Conservation (phyloP, 2,888 invertebrate genomes). For the Rutpela maculata region DNA sequence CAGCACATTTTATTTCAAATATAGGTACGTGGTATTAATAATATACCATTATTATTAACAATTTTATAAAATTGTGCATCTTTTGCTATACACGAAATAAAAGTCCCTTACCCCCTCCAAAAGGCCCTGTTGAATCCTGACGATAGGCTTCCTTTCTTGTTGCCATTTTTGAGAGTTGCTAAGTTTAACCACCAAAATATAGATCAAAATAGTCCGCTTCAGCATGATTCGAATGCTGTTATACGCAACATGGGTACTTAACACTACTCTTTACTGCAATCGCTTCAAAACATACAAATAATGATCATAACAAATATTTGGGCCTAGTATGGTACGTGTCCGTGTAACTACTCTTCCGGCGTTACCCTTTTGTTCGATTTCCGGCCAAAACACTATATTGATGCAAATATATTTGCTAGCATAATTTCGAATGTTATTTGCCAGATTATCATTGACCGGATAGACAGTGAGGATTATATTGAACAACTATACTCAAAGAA, state of each 20-base stretch:
- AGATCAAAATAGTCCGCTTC: slow-evolving; percentile 8
- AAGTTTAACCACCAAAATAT: slow-evolving; percentile 41
- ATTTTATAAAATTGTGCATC: not conserved
- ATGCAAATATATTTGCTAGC: slow-evolving; percentile 43
- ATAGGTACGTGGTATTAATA: too few relatives aligned
- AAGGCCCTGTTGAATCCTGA: slow-evolving; percentile 77
- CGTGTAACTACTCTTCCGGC: slow-evolving; percentile 60
- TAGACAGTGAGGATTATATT: not conserved
- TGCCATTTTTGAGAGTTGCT: slow-evolving; percentile 55
- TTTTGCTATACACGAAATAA: slow-evolving; percentile 20
- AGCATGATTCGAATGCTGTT: slow-evolving; percentile 33
- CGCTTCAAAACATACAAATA: slow-evolving; percentile 25
- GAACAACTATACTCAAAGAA: not conserved
- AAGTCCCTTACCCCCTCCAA: slow-evolving; percentile 77
- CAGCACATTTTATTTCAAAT: too few relatives aligned
- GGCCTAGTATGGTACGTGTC: slow-evolving; percentile 43
- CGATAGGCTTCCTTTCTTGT: slow-evolving; percentile 71
- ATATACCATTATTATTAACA: too few relatives aligned
- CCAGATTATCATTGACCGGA: slow-evolving; percentile 5
- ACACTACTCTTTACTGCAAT: slow-evolving; percentile 14
- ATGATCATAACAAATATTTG: slow-evolving; percentile 55
- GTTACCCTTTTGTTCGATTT: slow-evolving; percentile 63
- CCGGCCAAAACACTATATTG: slow-evolving; percentile 54
- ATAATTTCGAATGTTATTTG: slow-evolving; percentile 5
- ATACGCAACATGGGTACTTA: slow-evolving; percentile 15